A percentile compares a stretch with the other conserved stretches of the same genome.
phyloP scores from a whole-genome alignment of 1,140 invertebrate species.

The Drosophila virilis region DNA sequence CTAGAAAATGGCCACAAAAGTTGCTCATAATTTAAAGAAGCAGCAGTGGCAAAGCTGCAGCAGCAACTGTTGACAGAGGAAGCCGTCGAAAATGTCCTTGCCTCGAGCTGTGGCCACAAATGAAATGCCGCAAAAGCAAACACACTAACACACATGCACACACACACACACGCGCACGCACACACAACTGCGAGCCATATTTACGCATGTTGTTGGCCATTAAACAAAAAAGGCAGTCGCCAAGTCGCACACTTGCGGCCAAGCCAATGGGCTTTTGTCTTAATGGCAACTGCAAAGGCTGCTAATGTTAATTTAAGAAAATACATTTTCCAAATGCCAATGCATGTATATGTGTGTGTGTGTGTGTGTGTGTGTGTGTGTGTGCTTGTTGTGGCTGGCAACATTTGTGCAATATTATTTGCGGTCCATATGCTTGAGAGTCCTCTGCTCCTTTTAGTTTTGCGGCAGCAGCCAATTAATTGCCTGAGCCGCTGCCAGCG shows the following conservation, averaged over 20 bases:
- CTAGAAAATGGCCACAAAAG: conserved; percentile 6
- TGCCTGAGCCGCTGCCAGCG: conserved; percentile 23
- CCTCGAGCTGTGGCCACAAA: conserved; percentile 52
- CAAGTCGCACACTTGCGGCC: conserved; percentile 42
- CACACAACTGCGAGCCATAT: conserved; percentile 8
- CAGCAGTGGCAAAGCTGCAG: conserved; percentile 25
- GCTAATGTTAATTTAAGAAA: conserved; percentile 83
- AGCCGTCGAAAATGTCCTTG: conserved; percentile 40
- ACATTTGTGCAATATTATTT: conserved; percentile 80
- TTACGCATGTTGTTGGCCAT: conserved; percentile 49
- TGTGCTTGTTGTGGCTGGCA: conserved; percentile 48
- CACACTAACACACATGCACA: conserved; percentile 22
- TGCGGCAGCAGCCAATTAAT: conserved; percentile 49
- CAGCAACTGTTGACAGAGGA: conserved; percentile 42
- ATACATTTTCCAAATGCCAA: conserved; percentile 30
- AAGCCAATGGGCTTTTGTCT: conserved; percentile 46
- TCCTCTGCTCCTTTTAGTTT: conserved; percentile 35
- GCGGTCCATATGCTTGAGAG: conserved; percentile 56
- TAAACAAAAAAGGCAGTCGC: conserved; percentile 43
- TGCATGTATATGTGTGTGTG: conserved; percentile 5
- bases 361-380: conserved; percentile 16
- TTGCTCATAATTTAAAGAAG: conserved; percentile 58
- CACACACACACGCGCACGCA: not conserved
- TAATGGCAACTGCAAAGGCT: conserved; percentile 75
- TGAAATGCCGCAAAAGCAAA: conserved; percentile 48